Percentiles rank a stretch among this genome's conserved stretches.
These are phyloP conservation scores for Montipora cactus DNA, from an alignment of 64 coral and sea anemone genomes.

Conservation along the genomic window DNA sequence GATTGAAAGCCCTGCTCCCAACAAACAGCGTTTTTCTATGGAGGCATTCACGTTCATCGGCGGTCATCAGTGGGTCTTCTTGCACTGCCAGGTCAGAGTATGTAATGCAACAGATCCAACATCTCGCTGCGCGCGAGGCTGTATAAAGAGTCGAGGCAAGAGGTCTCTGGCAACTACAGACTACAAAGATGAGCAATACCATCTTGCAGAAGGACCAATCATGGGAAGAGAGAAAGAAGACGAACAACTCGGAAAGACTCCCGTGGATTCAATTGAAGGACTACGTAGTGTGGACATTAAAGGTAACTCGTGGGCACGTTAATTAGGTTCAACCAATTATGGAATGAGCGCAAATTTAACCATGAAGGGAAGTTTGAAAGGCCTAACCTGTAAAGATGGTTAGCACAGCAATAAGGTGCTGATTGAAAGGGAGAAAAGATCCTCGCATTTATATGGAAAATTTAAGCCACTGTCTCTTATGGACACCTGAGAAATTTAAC, in stretches of 20 bases:
- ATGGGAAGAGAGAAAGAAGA: slow-evolving; percentile 23
- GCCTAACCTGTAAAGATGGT: too few relatives aligned
- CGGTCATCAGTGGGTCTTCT: slow-evolving; percentile 12
- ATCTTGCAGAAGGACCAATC: slow-evolving; percentile 15
- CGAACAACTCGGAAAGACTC: neutral
- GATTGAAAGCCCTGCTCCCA: neutral
- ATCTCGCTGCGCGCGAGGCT: slow-evolving; percentile 38
- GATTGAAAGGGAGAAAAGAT: too few relatives aligned
- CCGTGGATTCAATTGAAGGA: neutral
- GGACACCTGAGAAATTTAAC: too few relatives aligned
- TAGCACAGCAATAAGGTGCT: too few relatives aligned
- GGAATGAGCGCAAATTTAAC: too few relatives aligned
- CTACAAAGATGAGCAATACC: slow-evolving; percentile 2
- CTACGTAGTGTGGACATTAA: neutral
- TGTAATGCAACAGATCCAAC: slow-evolving; percentile 36
- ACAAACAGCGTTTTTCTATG: neutral
- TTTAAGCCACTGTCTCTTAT: too few relatives aligned
- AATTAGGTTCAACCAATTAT: too few relatives aligned
- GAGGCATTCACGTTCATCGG: slow-evolving; percentile 41
- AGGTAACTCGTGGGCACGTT: neutral
- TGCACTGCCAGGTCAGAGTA: slow-evolving; percentile 36
- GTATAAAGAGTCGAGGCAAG: slow-evolving; percentile 10
- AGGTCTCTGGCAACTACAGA: neutral
- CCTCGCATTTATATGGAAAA: too few relatives aligned
- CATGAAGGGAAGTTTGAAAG: too few relatives aligned